Percentiles rank a stretch among this genome's conserved stretches.
phyloP scores from a whole-genome alignment of 2,888 invertebrate genomes.

The Mythimna lalbum region DNA sequence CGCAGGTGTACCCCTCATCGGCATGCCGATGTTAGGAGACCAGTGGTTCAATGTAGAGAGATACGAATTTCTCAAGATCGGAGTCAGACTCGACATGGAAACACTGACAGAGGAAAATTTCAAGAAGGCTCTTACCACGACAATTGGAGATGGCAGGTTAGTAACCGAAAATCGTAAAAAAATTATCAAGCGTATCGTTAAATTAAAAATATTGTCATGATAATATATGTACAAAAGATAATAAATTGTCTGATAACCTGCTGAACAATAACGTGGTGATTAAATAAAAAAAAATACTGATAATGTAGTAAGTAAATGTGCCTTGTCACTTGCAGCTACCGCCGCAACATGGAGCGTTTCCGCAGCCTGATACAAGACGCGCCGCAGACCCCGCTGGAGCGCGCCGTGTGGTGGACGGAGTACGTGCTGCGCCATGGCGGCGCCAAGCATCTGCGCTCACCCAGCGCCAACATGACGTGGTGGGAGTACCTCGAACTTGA shows the following conservation, averaged over 20 bases:
- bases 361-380: slow-evolving; percentile 45
- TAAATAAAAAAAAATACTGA: slow-evolving; percentile 14
- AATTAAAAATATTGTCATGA: no score
- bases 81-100: slow-evolving; percentile 71
- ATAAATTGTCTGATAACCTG: background rate
- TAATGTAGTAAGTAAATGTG: slow-evolving; percentile 51
- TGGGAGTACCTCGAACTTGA: slow-evolving; percentile 67
- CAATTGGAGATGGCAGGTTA: no score
- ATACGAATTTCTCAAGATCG: slow-evolving; percentile 71
- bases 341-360: slow-evolving; percentile 34
- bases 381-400: slow-evolving; percentile 67
- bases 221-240: background rate
- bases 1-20: slow-evolving; percentile 79
- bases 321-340: slow-evolving; percentile 44
- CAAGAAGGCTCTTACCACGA: no score
- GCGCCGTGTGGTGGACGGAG: slow-evolving; percentile 79
- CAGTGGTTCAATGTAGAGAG: slow-evolving; percentile 79
- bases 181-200: no score
- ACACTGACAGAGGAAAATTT: slow-evolving; percentile 62
- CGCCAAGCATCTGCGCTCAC: slow-evolving; percentile 78
- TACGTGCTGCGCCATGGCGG: slow-evolving; percentile 82
- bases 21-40: slow-evolving; percentile 80
- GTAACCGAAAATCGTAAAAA: no score
- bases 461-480: slow-evolving; percentile 71
- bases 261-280: background rate